These are phyloP conservation scores for Cygnus buccinator DNA, from an alignment of 2,113 vertebrate species.

Conservation along the genomic window DNA sequence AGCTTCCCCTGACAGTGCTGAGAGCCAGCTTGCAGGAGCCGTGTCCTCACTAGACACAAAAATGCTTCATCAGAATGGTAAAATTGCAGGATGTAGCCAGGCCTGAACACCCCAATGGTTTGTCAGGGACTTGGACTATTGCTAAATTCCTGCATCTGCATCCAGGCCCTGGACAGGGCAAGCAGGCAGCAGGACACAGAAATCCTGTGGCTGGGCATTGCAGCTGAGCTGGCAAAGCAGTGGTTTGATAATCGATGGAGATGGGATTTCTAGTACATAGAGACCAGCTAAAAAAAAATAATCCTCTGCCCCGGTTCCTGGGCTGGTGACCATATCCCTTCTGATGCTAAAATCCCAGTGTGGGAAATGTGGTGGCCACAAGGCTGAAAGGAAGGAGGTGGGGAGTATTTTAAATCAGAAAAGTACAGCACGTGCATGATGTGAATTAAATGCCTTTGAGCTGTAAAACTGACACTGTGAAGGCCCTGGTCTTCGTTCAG, in stretches of 20 bases:
- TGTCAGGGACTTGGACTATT: no score
- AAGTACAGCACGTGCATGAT: not conserved
- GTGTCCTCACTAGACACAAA: not conserved
- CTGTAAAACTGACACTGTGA: rapidly evolving
- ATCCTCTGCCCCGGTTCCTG: not conserved
- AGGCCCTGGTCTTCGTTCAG: not conserved
- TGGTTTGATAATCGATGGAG: rapidly evolving
- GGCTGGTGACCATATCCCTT: not conserved
- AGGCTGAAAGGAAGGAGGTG: not conserved
- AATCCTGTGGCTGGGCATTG: not conserved
- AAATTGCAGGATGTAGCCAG: rapidly evolving
- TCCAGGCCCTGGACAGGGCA: not conserved
- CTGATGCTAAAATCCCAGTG: not conserved
- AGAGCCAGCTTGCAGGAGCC: not conserved
- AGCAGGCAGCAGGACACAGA: not conserved
- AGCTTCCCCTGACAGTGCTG: not conserved
- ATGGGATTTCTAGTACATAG: not conserved
- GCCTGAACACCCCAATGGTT: not conserved
- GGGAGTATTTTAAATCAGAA: not conserved
- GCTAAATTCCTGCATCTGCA: not conserved
- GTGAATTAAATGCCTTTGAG: not conserved
- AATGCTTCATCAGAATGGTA: not conserved
- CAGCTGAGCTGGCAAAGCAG: not conserved
- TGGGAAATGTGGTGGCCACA: rapidly evolving
- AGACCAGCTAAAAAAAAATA: not conserved